A percentile compares a stretch with the other conserved stretches of the same genome.
Evolutionary conservation across 2,113 vertebrate species (phyloP).

Genomic region (Bothrops jararaca): DNA sequence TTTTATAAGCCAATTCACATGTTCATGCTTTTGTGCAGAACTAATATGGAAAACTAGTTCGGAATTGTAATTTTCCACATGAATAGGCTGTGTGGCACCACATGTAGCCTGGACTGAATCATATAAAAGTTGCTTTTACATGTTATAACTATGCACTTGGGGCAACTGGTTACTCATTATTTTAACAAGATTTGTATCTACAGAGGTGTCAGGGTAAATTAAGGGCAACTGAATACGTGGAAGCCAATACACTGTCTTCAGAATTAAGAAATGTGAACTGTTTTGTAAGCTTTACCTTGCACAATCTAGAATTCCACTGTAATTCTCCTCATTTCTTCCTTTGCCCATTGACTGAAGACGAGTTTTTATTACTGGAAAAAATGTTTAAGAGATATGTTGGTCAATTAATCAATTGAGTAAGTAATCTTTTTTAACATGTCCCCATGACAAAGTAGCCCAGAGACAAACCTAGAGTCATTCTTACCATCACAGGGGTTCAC

Average conservation of each 20-base stretch:
- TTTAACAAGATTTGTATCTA: not conserved
- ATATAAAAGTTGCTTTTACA: not conserved
- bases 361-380: conserved; percentile 82
- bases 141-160: not conserved
- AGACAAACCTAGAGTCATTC: conserved; percentile 9
- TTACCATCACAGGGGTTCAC: conserved; percentile 89
- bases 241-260: not conserved
- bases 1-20: not conserved
- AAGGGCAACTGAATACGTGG: not conserved
- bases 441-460: not conserved
- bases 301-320: conserved; percentile 82
- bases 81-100: not conserved
- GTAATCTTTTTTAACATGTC: not conserved
- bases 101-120: not conserved
- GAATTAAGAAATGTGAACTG: not conserved
- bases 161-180: not conserved
- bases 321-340: conserved; percentile 81
- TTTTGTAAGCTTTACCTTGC: conserved; percentile 74
- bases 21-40: not conserved
- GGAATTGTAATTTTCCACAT: not conserved
- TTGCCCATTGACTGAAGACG: conserved; percentile 83
- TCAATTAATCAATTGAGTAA: not conserved
- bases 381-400: not conserved
- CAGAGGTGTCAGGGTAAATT: not conserved
- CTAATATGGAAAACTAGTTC: not conserved